Percentiles rank a stretch among this genome's conserved stretches.
Evolutionary conservation across 2,888 invertebrate species (phyloP).

Genomic region (Gymnosoma rotundatum): DNA sequence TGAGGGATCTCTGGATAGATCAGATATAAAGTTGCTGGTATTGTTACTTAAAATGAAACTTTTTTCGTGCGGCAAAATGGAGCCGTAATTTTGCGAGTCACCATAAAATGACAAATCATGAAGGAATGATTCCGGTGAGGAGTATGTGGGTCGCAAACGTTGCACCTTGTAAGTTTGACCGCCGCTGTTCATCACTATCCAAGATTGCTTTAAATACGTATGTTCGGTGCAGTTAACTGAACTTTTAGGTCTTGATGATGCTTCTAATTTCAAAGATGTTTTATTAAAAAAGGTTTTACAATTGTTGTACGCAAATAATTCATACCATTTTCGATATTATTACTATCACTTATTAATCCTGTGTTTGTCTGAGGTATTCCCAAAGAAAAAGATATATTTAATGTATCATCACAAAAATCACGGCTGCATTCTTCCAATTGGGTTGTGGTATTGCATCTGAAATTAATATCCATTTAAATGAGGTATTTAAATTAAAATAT

Average conservation of each 20-base stretch:
- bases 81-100: conserved; percentile 80
- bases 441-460: conserved; percentile 54
- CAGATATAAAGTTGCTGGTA: conserved; percentile 81
- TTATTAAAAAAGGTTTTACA: background rate
- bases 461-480: background rate
- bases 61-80: conserved; percentile 79
- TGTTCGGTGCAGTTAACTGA: conserved; percentile 79
- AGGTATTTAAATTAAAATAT: background rate
- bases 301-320: background rate
- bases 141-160: conserved; percentile 80
- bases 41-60: conserved; percentile 76
- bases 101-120: conserved; percentile 74
- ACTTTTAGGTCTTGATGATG: conserved; percentile 73
- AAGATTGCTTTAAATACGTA: conserved; percentile 80
- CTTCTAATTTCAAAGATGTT: conserved; percentile 55
- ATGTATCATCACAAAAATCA: conserved; percentile 80
- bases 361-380: conserved; percentile 75
- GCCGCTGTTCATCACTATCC: conserved; percentile 79
- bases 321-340: conserved; percentile 73
- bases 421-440: conserved; percentile 80
- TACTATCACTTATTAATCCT: conserved; percentile 36
- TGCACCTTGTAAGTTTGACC: conserved; percentile 77
- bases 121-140: conserved; percentile 80
- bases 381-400: conserved; percentile 81
- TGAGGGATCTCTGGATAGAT: conserved; percentile 79